Base-by-base conservation (phyloP, 2,888 invertebrate species). In the Chloroclystis v-ata region DNA sequence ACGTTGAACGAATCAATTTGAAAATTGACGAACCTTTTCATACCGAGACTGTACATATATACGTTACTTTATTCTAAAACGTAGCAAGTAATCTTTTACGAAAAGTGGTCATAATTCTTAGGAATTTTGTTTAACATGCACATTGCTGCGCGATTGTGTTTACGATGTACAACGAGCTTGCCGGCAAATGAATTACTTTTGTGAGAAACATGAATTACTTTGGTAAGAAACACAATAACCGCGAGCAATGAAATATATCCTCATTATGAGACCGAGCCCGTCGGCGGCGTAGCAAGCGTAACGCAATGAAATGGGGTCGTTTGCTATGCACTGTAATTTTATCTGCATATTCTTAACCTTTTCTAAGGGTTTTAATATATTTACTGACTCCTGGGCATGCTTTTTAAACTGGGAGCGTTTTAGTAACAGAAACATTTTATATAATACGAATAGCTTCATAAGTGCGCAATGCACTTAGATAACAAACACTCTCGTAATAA, bases 171-270 rank as follows among this genome's bases (percentile, higher is more conserved):
- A n/a, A 44, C 37, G 47, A 41, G 40, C 46, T 48, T 38, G 24
- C 54, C 49, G 43, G 47, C 44, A 50, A 54, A 54, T 51, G 56
- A 54, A 54, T 52, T 51, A 54, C 54, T 54, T 56, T 47, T 47
- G 44, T 49, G 52, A 49, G 53, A 47, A 57, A 54, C 54, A 53
- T 49, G 56, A 54, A 54, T 52, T 51, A 54, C 54, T 54, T 56
- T 49, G 38, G 44, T 49, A 54, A 49, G 53, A 47, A 57, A 54
- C 54, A 56, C 53, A 57, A 57, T 56, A 57, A 54, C 54, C 51
- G 35, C 56, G 28, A 39, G 48, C 39, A 47, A 54, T 54, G 56
- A 56, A 54, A 60, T 60, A 60, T 58, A 49, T 53, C 46, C 50
- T 58, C 49, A 58, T 60, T 58, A 58, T 46, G 52, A 48, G 46